Evolutionary conservation across 1,140 invertebrate genomes (phyloP).

Genomic region (Nylanderia fulva): DNA sequence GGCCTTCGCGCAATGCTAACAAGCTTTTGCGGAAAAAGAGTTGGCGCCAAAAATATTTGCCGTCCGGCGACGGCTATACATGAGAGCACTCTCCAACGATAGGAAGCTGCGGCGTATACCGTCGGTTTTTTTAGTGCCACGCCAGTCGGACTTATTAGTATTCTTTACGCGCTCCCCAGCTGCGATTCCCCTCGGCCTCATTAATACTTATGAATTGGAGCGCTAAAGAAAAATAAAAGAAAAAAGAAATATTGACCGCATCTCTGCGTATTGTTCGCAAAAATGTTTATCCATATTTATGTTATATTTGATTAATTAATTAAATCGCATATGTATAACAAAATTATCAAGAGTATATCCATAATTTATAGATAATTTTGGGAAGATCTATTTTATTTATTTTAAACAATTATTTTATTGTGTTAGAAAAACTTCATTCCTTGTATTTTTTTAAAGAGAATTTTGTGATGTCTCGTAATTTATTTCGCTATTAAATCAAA

Average conservation of each 20-base stretch:
- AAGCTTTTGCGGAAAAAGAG: constrained; percentile 75
- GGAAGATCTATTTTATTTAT: neutral
- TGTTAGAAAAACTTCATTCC: neutral
- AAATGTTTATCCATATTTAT: neutral
- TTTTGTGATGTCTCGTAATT: neutral
- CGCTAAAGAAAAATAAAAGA: neutral
- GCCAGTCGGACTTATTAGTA: constrained; percentile 19
- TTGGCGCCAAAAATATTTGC: constrained; percentile 82
- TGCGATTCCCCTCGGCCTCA: constrained; percentile 23
- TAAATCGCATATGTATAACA: neutral
- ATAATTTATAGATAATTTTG: neutral
- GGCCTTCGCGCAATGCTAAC: constrained; percentile 74
- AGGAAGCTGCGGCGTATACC: constrained; percentile 39
- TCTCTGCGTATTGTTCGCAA: neutral
- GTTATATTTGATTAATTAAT: neutral
- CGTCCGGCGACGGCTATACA: constrained; percentile 70
- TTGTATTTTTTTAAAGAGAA: neutral
- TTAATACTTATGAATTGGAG: constrained; percentile 28
- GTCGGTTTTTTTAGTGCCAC: constrained; percentile 43
- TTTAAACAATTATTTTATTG: too few species aligned
- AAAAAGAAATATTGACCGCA: neutral
- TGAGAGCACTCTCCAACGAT: constrained; percentile 64
- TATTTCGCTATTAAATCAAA: neutral
- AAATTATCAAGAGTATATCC: neutral
- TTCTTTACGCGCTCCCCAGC: constrained; percentile 6